Percentiles rank a stretch among this genome's conserved stretches.
Conservation (phyloP, 2,113 vertebrate genomes). For the Chauna torquata region DNA sequence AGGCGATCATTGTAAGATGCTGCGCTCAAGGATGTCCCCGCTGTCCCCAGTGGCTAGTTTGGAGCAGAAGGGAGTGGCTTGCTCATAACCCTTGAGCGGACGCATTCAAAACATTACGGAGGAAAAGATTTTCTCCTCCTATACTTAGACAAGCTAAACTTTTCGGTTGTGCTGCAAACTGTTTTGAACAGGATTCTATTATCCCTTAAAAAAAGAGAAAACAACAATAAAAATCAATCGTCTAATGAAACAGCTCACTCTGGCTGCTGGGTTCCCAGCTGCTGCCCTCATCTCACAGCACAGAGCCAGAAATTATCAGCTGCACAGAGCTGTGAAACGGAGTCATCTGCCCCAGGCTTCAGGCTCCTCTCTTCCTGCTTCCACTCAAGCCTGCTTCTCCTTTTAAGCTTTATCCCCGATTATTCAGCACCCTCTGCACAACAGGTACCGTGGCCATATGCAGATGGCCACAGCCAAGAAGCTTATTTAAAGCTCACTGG, state of each 20-base stretch:
- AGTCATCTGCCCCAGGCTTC: slow-evolving; percentile 14
- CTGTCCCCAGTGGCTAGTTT: slow-evolving; percentile 65
- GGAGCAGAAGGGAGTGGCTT: slow-evolving; percentile 66
- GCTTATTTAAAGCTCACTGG: slow-evolving; percentile 59
- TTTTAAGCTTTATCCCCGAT: slow-evolving; percentile 89
- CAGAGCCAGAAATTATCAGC: neutral
- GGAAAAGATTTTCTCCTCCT: neutral
- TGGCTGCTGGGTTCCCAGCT: neutral
- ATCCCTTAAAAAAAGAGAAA: neutral
- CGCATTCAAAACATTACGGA: neutral
- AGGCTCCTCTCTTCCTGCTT: slow-evolving; percentile 44
- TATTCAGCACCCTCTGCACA: slow-evolving; percentile 71
- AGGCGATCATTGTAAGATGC: slow-evolving; percentile 82
- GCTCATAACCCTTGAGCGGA: slow-evolving; percentile 15
- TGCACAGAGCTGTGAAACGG: neutral
- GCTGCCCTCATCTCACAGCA: neutral
- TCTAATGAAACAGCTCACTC: neutral
- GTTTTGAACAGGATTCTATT: neutral
- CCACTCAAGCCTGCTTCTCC: slow-evolving; percentile 51
- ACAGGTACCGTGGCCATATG: slow-evolving; percentile 45
- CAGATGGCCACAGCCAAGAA: slow-evolving; percentile 76
- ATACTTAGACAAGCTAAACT: neutral
- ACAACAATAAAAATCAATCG: neutral
- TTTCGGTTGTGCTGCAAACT: neutral
- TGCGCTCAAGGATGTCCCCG: slow-evolving; percentile 59